Base-by-base conservation (phyloP, 2,888 invertebrate genomes). In the Nemapogon koenigi region DNA sequence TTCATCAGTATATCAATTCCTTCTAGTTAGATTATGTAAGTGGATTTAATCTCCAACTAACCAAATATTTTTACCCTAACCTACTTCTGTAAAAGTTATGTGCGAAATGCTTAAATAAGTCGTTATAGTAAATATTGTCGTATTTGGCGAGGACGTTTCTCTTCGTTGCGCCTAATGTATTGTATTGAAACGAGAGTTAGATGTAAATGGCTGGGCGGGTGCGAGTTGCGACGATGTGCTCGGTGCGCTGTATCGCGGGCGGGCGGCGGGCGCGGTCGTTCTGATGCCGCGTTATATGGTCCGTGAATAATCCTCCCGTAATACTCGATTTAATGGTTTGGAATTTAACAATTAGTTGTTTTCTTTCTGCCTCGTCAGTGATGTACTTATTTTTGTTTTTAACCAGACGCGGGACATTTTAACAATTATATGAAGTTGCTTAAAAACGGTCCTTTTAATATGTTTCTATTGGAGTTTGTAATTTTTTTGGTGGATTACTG, bases 331-430 rank as follows among this genome's bases (percentile, higher is more conserved):
- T 71, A 75, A 76, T 78, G 73, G 71, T 53, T 67, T 61, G 75
- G 75, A 76, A 73, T 72, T 73, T 68, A 75, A 72, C 71, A 75
- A 78, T 73, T 73, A 73, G 68, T 71, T 72, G 66, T 69, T 72
- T 75, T 73, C 65, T 70, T 71, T 75, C 62, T 66, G 66, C 68
- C 58, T 67, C 67, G 66, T 60, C 69, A 65, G 63, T 67, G 64
- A 64, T 62, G 57, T 52, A 68, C 57, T 52, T 49, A 48, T 19
- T 19, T 19, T 33, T 22, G 22, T 7, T 22, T 28, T 6, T 28
- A 28, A 28, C 11, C 8, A 28, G 4, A 28, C 11, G 4, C 4
- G 13, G 4, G n/a, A 28, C 13, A 11, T 8, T 28, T n/a, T n/a
- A n/a, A n/a, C n/a, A n/a, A n/a, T n/a, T n/a, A n/a, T n/a, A n/a